These are phyloP conservation scores for Thera britannica DNA, from an alignment of 2,888 invertebrate species.

Conservation along the genomic window DNA sequence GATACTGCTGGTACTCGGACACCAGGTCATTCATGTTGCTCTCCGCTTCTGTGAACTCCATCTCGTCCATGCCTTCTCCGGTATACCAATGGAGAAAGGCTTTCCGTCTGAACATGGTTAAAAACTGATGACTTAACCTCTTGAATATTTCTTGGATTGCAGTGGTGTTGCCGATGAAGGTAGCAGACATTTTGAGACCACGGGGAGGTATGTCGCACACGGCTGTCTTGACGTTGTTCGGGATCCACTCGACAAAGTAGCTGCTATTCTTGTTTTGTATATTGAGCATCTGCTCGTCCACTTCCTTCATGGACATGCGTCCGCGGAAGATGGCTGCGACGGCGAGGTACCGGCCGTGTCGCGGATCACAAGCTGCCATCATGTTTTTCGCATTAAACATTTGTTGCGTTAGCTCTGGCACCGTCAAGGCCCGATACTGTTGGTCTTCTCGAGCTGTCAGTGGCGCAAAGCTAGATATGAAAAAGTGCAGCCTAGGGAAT, in stretches of 20 bases:
- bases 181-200: constrained; percentile 93
- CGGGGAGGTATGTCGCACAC: constrained; percentile 91
- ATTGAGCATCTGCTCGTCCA: constrained; percentile 91
- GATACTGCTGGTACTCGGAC: constrained; percentile 96
- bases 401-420: constrained; percentile 94
- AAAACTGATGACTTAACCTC: constrained; percentile 93
- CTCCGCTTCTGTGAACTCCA: constrained; percentile 98
- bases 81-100: constrained; percentile 99
- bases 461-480: constrained; percentile 86
- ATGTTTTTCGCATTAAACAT: constrained; percentile 98
- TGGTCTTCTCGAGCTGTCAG: constrained; percentile 93
- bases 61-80: constrained; percentile 97
- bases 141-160: constrained; percentile 95
- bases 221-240: constrained; percentile 91
- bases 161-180: constrained; percentile 94
- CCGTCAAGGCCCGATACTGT: constrained; percentile 93
- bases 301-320: constrained; percentile 97
- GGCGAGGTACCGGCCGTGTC: constrained; percentile 94
- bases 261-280: constrained; percentile 91
- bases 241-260: constrained; percentile 93
- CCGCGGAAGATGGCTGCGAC: constrained; percentile 96
- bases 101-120: constrained; percentile 96
- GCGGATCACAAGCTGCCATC: constrained; percentile 98
- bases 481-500: constrained; percentile 88
- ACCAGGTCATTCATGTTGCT: constrained; percentile 96